A percentile compares a stretch with the other conserved stretches of the same genome.
These are phyloP conservation scores for Anas georgica DNA, from an alignment of 2,797 vertebrate species.

Conservation along the genomic window DNA sequence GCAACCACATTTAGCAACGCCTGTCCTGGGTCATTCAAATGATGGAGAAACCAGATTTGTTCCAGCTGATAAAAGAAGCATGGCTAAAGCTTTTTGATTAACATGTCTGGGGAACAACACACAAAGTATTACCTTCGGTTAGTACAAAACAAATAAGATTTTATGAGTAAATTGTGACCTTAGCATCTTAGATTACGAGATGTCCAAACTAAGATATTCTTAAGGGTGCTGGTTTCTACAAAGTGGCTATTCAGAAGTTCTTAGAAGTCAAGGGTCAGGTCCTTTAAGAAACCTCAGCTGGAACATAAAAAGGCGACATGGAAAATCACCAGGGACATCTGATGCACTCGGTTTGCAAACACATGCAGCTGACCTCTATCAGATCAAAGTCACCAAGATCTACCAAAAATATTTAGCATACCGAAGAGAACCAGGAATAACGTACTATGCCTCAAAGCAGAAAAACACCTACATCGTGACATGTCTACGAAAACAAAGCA, in stretches of 20 bases:
- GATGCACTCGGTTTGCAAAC: neutral
- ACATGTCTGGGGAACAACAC: neutral
- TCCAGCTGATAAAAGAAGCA: neutral
- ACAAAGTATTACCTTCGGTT: neutral
- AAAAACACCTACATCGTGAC: neutral
- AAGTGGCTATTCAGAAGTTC: neutral
- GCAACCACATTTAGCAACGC: neutral
- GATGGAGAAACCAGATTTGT: neutral
- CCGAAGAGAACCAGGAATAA: neutral
- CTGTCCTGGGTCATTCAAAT: accelerated
- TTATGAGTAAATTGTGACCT: neutral
- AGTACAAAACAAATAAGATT: neutral
- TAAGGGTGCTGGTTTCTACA: neutral
- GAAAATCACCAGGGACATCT: neutral
- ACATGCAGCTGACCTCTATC: neutral
- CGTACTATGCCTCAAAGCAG: neutral
- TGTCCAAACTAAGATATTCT: neutral
- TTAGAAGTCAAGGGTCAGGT: neutral
- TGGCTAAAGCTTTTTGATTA: neutral
- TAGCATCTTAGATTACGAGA: neutral
- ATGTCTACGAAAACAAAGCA: neutral
- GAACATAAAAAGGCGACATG: neutral
- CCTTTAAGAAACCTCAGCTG: neutral
- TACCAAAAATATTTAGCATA: neutral
- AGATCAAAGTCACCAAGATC: neutral